phyloP scores from a whole-genome alignment of 2,888 invertebrate genomes.

The Pogonocherus hispidulus region DNA sequence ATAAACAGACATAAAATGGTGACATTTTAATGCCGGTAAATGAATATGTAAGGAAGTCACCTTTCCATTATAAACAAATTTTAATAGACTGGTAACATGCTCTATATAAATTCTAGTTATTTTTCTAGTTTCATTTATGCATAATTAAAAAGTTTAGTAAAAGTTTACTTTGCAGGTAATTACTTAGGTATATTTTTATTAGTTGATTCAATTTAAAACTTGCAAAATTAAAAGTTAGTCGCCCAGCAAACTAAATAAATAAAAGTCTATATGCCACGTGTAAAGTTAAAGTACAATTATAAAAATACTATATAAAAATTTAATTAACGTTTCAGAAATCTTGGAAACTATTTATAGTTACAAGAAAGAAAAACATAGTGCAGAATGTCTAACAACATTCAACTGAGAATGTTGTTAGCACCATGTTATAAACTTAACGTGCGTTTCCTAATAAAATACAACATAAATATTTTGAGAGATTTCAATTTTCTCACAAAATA shows the following conservation, averaged over 20 bases:
- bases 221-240: neutral
- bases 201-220: neutral
- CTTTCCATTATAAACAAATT: neutral
- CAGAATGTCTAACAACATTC: too few species aligned
- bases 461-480: too few species aligned
- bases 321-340: too few species aligned
- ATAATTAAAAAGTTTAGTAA: neutral
- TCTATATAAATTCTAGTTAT: neutral
- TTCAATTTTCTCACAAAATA: too few species aligned
- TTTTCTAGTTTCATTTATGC: neutral
- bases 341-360: too few species aligned
- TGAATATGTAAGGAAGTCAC: neutral
- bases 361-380: too few species aligned
- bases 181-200: neutral
- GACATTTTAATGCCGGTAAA: too few species aligned
- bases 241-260: neutral
- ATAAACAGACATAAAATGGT: neutral
- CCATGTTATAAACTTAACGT: too few species aligned
- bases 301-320: too few species aligned
- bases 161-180: neutral
- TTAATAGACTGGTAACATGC: neutral
- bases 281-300: too few species aligned
- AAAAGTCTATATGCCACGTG: neutral
- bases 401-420: too few species aligned
- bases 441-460: too few species aligned